These are phyloP conservation scores for Phalacrocorax aristotelis DNA, from an alignment of 2,113 vertebrate species.

Conservation along the genomic window DNA sequence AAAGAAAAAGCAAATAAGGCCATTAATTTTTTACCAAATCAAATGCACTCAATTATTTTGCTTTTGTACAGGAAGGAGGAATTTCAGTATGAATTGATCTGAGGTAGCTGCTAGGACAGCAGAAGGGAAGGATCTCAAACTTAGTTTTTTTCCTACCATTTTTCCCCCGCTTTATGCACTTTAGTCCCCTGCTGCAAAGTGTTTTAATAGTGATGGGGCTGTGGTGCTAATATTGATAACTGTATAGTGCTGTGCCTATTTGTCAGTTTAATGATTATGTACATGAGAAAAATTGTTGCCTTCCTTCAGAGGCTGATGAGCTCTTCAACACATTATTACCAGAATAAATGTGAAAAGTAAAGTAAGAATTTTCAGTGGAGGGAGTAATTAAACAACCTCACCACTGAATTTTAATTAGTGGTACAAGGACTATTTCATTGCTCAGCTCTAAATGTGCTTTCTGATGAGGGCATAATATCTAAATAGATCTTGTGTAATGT, in stretches of 20 bases:
- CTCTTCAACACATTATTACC: conserved; percentile 57
- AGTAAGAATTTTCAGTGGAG: conserved; percentile 63
- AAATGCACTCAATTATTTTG: not conserved
- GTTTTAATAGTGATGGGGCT: conserved; percentile 24
- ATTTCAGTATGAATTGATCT: not conserved
- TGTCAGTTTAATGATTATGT: conserved; percentile 68
- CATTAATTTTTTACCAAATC: conserved; percentile 9
- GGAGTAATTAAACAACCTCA: conserved; percentile 67
- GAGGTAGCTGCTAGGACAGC: not conserved
- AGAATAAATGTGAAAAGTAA: conserved; percentile 69
- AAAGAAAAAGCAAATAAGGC: not conserved
- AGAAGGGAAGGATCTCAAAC: not conserved
- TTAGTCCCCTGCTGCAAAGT: not conserved
- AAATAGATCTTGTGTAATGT: not conserved
- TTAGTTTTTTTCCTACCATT: not conserved
- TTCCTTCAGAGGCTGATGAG: conserved; percentile 59
- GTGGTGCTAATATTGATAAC: conserved; percentile 44
- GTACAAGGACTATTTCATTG: conserved; percentile 50
- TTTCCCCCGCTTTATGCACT: not conserved
- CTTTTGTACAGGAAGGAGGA: not conserved
- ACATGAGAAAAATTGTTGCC: conserved; percentile 43
- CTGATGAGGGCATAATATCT: conserved; percentile 24
- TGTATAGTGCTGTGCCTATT: conserved; percentile 23
- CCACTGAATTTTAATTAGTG: conserved; percentile 69
- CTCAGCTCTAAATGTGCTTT: conserved; percentile 31